Conservation (phyloP, 2,888 invertebrate genomes). For the Lamproptera curius region DNA sequence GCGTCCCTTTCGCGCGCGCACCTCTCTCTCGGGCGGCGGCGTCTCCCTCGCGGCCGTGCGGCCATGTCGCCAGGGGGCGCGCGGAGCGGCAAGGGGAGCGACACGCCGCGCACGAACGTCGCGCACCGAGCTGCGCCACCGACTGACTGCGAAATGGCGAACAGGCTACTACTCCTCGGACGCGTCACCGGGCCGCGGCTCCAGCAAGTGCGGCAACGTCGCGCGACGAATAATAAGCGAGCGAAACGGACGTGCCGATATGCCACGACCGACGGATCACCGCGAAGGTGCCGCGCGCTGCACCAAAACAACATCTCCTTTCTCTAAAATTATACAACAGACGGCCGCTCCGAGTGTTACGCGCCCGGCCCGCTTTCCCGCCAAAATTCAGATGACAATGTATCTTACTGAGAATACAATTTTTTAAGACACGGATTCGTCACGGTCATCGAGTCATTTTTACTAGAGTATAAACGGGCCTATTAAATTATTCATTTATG, state of each 20-base stretch:
- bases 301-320: slow-evolving; percentile 77
- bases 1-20: slow-evolving; percentile 43
- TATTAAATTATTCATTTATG: no score
- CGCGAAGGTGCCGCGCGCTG: slow-evolving; percentile 65
- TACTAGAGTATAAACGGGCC: no score
- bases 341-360: slow-evolving; percentile 36
- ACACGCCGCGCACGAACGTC: slow-evolving; percentile 71
- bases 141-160: slow-evolving; percentile 62
- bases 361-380: slow-evolving; percentile 29
- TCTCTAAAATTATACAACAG: slow-evolving; percentile 75
- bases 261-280: slow-evolving; percentile 63
- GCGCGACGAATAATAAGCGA: slow-evolving; percentile 59
- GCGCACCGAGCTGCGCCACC: slow-evolving; percentile 76
- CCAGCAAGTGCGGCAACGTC: slow-evolving; percentile 62
- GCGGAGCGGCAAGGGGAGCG: slow-evolving; percentile 49
- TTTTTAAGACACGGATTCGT: no score
- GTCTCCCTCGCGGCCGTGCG: slow-evolving; percentile 58
- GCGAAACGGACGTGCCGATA: slow-evolving; percentile 64
- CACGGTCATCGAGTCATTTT: no score
- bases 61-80: slow-evolving; percentile 34
- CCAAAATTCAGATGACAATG: neutral
- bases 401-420: no score
- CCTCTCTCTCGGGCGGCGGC: slow-evolving; percentile 39
- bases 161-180: slow-evolving; percentile 30
- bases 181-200: slow-evolving; percentile 48